These are phyloP conservation scores for Spinus pinus DNA, from an alignment of 2,797 vertebrate genomes.

Conservation along the genomic window DNA sequence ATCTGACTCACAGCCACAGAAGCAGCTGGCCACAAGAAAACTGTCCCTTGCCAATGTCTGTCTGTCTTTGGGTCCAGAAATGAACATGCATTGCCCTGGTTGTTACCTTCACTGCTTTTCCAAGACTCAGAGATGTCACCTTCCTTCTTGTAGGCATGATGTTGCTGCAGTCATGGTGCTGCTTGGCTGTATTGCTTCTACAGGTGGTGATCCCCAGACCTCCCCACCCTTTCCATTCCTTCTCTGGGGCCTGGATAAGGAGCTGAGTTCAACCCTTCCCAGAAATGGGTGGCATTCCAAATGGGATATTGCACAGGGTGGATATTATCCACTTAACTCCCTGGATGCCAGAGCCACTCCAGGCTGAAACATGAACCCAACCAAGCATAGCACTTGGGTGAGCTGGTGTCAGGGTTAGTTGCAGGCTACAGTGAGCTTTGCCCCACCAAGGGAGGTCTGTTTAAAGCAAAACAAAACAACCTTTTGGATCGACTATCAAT, in stretches of 20 bases:
- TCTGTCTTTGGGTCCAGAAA: not conserved
- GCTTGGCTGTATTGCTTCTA: not conserved
- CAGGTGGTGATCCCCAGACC: not conserved
- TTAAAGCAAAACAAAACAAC: conserved; percentile 13
- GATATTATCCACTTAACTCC: not conserved
- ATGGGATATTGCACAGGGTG: not conserved
- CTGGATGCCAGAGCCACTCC: not conserved
- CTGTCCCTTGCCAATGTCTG: not conserved
- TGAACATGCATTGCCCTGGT: fast-evolving
- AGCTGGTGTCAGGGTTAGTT: not conserved
- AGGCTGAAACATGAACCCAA: fast-evolving
- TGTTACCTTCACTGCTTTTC: not conserved
- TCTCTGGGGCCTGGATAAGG: not conserved
- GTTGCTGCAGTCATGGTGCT: not conserved
- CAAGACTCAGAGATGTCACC: not conserved
- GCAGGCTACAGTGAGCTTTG: not conserved
- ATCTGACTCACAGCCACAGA: not conserved
- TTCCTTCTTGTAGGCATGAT: not conserved
- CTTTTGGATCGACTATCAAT: not conserved
- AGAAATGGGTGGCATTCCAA: not conserved
- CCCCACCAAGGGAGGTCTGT: not conserved
- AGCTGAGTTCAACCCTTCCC: not conserved
- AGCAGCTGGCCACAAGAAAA: not conserved
- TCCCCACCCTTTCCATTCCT: not conserved
- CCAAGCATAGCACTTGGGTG: fast-evolving